Evolutionary conservation across 2,797 vertebrate genomes (phyloP).

Genomic region (Taenioides sp.): DNA sequence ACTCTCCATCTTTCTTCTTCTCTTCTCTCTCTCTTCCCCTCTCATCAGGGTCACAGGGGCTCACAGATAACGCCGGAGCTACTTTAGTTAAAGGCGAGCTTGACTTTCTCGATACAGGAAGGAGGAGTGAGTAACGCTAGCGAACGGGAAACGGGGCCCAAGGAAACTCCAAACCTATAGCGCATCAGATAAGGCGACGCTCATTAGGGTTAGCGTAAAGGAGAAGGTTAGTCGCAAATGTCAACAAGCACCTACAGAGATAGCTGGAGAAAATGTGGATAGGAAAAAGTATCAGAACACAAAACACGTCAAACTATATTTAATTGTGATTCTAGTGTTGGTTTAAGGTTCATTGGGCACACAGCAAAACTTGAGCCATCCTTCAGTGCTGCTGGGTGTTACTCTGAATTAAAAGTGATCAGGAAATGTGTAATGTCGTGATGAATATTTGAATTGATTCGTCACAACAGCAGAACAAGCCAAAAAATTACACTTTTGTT

Average conservation of each 20-base stretch:
- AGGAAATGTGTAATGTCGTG: too few relatives aligned
- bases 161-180: conserved; percentile 85
- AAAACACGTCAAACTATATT: conserved; percentile 23
- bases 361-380: too few relatives aligned
- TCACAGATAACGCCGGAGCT: conserved; percentile 82
- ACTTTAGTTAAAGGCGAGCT: conserved; percentile 85
- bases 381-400: too few relatives aligned
- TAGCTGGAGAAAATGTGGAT: conserved; percentile 36
- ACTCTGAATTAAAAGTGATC: too few relatives aligned
- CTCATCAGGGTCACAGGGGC: conserved; percentile 81
- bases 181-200: conserved; percentile 85
- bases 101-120: conserved; percentile 91
- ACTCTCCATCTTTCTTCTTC: too few relatives aligned
- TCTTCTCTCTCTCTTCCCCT: conserved; percentile 40
- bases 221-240: conserved; percentile 77
- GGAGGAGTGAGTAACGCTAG: conserved; percentile 74
- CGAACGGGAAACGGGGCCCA: conserved; percentile 78
- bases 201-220: conserved; percentile 80
- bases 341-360: too few relatives aligned
- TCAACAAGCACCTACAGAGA: conserved; percentile 75
- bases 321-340: background rate
- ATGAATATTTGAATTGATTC: too few relatives aligned
- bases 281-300: conserved; percentile 24
- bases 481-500: too few relatives aligned
- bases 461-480: too few relatives aligned